Conservation (phyloP, 2,797 vertebrate genomes). For the Coregonus sp. region DNA sequence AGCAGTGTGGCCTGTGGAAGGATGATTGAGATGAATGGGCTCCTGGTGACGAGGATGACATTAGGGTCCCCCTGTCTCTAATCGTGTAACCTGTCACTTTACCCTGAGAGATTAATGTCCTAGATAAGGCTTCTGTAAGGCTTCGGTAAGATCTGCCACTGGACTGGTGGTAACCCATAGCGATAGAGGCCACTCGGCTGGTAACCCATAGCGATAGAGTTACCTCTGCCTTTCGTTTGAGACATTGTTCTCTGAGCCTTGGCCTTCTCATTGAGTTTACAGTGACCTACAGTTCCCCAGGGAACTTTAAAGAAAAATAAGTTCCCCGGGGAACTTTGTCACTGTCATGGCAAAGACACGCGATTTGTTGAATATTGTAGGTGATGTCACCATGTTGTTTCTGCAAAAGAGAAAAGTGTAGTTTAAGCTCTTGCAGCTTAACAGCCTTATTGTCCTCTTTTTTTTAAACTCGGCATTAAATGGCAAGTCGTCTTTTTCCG, state of each 20-base stretch:
- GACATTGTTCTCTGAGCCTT: slow-evolving; percentile 40
- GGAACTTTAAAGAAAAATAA: neutral
- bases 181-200: no score
- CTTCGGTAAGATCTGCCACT: neutral
- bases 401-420: neutral
- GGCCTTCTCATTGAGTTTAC: slow-evolving; percentile 39
- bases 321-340: slow-evolving; percentile 11
- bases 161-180: neutral
- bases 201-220: slow-evolving; percentile 5
- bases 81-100: slow-evolving; percentile 69
- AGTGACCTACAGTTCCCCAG: slow-evolving; percentile 10
- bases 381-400: neutral
- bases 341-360: slow-evolving; percentile 1
- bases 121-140: slow-evolving; percentile 20
- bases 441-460: neutral
- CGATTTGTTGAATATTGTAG: neutral
- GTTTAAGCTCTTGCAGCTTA: neutral
- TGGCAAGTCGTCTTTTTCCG: neutral
- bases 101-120: slow-evolving; percentile 65
- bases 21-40: slow-evolving; percentile 67
- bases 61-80: slow-evolving; percentile 56
- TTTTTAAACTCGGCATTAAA: neutral
- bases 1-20: slow-evolving; percentile 14
- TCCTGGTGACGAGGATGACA: slow-evolving; percentile 52
- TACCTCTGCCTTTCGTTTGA: neutral